Evolutionary conservation across 2,797 vertebrate species (phyloP), one percentile per base, ranked within the genome.

Genomic region (Pachyuromys duprasi): DNA sequence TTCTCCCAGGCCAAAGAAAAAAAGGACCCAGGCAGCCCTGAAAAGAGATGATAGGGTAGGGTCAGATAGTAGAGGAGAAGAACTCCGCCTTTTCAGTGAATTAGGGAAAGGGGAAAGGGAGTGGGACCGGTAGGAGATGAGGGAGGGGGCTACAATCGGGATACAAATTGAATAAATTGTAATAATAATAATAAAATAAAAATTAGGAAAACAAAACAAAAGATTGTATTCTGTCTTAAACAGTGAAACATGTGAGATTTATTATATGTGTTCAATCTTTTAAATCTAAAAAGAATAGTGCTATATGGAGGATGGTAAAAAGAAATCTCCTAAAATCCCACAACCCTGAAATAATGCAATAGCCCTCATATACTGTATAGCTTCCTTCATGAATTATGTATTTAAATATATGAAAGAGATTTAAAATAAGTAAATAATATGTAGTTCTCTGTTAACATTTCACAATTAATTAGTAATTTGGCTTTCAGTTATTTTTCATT

Each of bases 401-500:
- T 72, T 86, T 82, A 62, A 4, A 72, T 74, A 45, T 17, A 63
- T 22, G 22, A n/a, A 76, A 70, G 20, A 45, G 14, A 24, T 72
- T 81, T 70, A 33, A 83, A 89, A 83, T 82, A 31, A 70, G 26
- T 62, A 36, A 63, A 57, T 78, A 57, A 72, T 57, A 86, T 42
- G 0, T 72, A 15, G 62, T 65, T 81, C 55, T 76, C 22, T 67
- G 7, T 82, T 42, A 72, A 26, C 3, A 79, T 15, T 62, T 89
- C 83, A 76, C 36, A 90, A 45, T 94, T 82, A 81, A 74, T 72
- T 45, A 63, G 0, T 75, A 5, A 93, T 72, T 82, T 95, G 45
- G 3, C 45, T 69, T 20, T 72, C 42, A 36, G 0, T 57, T 70
- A 11, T 55, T 89, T 86, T 91, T 9, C 5, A 74, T 55, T 86